A percentile compares a stretch with the other conserved stretches of the same genome.
phyloP scores from a whole-genome alignment of 2,888 invertebrate genomes.

The Cephonodes hylas region DNA sequence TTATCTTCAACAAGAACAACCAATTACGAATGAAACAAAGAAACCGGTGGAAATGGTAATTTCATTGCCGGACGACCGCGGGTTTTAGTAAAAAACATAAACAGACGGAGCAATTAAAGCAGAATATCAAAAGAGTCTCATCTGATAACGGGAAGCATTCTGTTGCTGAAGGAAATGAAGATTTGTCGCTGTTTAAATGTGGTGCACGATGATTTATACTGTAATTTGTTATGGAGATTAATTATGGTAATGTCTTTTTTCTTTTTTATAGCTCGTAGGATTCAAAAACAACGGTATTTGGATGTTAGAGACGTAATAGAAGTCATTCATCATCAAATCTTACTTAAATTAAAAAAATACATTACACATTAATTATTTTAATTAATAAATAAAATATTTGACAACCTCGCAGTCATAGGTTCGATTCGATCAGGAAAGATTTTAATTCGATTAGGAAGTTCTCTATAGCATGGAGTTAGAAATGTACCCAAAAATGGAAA shows the following conservation, averaged over 20 bases:
- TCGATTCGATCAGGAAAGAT: too few species aligned
- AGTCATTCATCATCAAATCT: too few species aligned
- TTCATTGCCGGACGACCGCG: background rate
- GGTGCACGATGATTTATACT: background rate
- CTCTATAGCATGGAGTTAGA: too few species aligned
- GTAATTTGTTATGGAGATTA: background rate
- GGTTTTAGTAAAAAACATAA: background rate
- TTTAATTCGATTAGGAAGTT: too few species aligned
- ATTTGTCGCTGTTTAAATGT: background rate
- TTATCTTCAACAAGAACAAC: background rate
- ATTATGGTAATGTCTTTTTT: background rate
- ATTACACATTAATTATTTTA: too few species aligned
- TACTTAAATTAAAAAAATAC: too few species aligned
- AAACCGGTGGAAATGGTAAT: background rate
- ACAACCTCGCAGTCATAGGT: too few species aligned
- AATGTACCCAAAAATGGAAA: too few species aligned
- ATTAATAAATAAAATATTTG: too few species aligned
- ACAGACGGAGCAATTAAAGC: background rate
- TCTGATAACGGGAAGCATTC: background rate
- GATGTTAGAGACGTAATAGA: too few species aligned
- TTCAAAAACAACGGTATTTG: too few species aligned
- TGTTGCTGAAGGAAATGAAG: background rate
- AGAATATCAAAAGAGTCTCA: background rate
- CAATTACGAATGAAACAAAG: background rate
- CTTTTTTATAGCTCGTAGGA: too few species aligned